A percentile compares a stretch with the other conserved stretches of the same genome.
Conservation (phyloP, 1,140 invertebrate species). For the Dreissena polymorpha region DNA sequence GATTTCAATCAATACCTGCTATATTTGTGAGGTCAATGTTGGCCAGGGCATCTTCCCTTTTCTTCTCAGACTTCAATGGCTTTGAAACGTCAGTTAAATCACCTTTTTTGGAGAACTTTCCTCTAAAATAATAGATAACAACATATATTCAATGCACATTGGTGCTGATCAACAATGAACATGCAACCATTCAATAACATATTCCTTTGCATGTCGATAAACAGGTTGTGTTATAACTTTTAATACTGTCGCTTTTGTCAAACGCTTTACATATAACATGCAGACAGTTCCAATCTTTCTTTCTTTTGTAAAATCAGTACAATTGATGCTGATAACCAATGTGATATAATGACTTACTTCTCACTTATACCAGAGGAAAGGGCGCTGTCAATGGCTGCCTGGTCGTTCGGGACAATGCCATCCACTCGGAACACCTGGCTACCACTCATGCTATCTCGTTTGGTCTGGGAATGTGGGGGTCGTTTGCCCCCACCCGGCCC, state of each 20-base stretch:
- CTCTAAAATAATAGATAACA: conserved; percentile 49
- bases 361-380: conserved; percentile 72
- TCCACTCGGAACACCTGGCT: conserved; percentile 82
- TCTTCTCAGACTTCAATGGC: conserved; percentile 78
- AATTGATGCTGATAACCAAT: too few relatives aligned
- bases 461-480: conserved; percentile 69
- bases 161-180: too few relatives aligned
- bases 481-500: conserved; percentile 68
- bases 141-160: too few relatives aligned
- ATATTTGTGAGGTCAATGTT: conserved; percentile 80
- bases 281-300: too few relatives aligned
- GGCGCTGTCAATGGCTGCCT: conserved; percentile 82
- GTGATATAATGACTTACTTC: conserved; percentile 61
- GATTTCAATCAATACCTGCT: too few relatives aligned
- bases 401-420: conserved; percentile 83
- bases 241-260: too few relatives aligned
- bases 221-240: too few relatives aligned
- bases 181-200: too few relatives aligned
- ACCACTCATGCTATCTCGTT: conserved; percentile 73
- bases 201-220: too few relatives aligned
- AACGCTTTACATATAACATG: too few relatives aligned
- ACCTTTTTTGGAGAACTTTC: conserved; percentile 64
- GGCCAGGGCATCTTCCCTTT: conserved; percentile 81
- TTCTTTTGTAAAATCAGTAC: too few relatives aligned
- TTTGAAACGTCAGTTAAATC: conserved; percentile 79